These are phyloP conservation scores for Pelecanus crispus DNA, from an alignment of 2,113 vertebrate species.

Conservation along the genomic window DNA sequence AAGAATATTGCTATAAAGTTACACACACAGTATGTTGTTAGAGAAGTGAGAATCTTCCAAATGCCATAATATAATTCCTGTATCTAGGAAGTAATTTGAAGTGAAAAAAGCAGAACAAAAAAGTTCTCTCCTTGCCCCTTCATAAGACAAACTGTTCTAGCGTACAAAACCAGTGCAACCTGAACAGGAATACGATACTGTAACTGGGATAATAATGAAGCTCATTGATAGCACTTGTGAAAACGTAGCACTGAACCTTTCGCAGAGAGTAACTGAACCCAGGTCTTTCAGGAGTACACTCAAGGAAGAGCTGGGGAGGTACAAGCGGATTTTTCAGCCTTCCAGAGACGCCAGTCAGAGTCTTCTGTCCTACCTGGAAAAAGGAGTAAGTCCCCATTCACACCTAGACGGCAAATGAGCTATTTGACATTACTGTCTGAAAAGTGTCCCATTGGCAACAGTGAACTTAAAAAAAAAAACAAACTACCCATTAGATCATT, in stretches of 20 bases:
- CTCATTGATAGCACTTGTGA: not conserved
- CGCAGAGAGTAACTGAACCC: not conserved
- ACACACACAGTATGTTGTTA: not conserved
- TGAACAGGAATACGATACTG: not conserved
- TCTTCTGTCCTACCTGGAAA: not conserved
- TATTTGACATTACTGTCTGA: not conserved
- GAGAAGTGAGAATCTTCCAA: not conserved
- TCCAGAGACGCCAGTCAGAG: not conserved
- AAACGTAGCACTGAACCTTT: not conserved
- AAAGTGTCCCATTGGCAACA: fast-evolving
- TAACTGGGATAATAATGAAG: not conserved
- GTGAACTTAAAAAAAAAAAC: not conserved
- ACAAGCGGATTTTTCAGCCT: not conserved
- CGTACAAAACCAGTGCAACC: not conserved
- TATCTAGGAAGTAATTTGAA: not conserved
- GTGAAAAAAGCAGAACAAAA: not conserved
- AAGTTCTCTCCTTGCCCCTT: not conserved
- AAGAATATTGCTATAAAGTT: slow-evolving; percentile 61
- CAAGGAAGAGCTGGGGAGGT: not conserved
- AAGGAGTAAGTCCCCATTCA: not conserved
- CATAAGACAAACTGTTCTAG: not conserved
- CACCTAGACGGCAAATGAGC: not conserved
- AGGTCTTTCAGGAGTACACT: not conserved
- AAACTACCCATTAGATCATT: not conserved
- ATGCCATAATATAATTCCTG: not conserved